Base-by-base conservation (phyloP, 1,140 invertebrate species). In the Bilobella aurantiaca region DNA sequence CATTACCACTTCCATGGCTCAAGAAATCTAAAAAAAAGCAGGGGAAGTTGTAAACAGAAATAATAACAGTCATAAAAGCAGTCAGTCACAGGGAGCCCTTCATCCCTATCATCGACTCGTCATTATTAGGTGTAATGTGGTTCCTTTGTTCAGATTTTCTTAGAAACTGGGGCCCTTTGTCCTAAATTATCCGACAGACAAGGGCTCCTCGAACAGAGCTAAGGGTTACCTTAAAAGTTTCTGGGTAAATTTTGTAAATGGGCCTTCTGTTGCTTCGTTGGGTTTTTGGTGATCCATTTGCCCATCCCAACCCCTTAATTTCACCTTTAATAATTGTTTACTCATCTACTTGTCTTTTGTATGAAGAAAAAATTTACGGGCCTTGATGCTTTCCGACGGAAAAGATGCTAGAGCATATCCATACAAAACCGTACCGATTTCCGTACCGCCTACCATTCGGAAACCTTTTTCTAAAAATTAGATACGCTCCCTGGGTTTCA, bases 101-200 rank as follows among this genome's bases (percentile, higher is more conserved):
- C n/a, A n/a, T n/a, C n/a, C n/a, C n/a, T n/a, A n/a, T 68, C 67
- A 68, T 68, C 63, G 67, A 34, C 64, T 69, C n/a, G n/a, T n/a
- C 68, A 69, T 69, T 69, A 69, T 63, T 25, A 66, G 46, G 64
- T 64, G 66, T 69, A 69, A 69, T 69, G 68, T 63, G 68, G 64
- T 46, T 49, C 46, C 34, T 18, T 8, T 31, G 16, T 42, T 42
- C 34, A 42, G 18, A 23, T 53, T 53, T 53, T 8, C 8, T 53
- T 12, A 53, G 5, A 18, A 5, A 12, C 49, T 53, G 49, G 23
- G 21, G 14, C 49, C 49, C 25, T 53, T 23, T 8, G 8, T 42
- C 8, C 8, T 42, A 42, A 42, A 42, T 18, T 18, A 42, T n/a
- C n/a, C n/a, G n/a, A n/a, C n/a, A n/a, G n/a, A n/a, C n/a, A 42